A percentile compares a stretch with the other conserved stretches of the same genome.
Evolutionary conservation across 1,140 invertebrate species (phyloP).

Genomic region (Drosophila murphyi): DNA sequence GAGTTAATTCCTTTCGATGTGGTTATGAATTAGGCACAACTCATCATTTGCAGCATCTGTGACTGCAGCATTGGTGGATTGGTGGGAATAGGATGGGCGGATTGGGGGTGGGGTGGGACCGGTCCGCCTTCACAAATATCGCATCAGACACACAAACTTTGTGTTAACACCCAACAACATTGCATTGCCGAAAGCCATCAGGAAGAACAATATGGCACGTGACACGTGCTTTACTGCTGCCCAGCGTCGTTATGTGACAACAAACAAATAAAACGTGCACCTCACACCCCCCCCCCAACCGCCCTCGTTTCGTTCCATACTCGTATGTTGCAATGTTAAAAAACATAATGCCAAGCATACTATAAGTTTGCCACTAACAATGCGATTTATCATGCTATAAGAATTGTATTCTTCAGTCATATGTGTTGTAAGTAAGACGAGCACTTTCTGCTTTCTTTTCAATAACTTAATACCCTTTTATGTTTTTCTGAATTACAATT

Average conservation of each 20-base stretch:
- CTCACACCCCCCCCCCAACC: conserved; percentile 10
- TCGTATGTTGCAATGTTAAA: conserved; percentile 32
- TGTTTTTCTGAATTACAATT: too few species aligned
- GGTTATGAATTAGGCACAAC: conserved; percentile 83
- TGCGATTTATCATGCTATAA: conserved; percentile 19
- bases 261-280: conserved; percentile 61
- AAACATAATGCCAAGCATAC: conserved; percentile 19
- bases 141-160: conserved; percentile 72
- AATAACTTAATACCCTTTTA: background rate
- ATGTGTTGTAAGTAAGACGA: background rate
- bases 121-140: conserved; percentile 39
- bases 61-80: conserved; percentile 10
- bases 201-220: conserved; percentile 69
- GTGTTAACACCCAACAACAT: conserved; percentile 70
- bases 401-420: conserved; percentile 15
- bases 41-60: conserved; percentile 81
- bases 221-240: conserved; percentile 57
- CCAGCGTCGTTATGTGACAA: conserved; percentile 46
- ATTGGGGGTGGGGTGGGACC: conserved; percentile 40
- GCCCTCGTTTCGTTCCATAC: conserved; percentile 17
- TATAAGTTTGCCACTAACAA: conserved; percentile 24
- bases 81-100: background rate
- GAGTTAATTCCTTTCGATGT: conserved; percentile 80
- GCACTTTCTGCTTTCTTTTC: background rate
- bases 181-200: conserved; percentile 44